These are phyloP conservation scores for Dunckerocampus dactyliophorus DNA, from an alignment of 2,113 vertebrate species.

Conservation along the genomic window DNA sequence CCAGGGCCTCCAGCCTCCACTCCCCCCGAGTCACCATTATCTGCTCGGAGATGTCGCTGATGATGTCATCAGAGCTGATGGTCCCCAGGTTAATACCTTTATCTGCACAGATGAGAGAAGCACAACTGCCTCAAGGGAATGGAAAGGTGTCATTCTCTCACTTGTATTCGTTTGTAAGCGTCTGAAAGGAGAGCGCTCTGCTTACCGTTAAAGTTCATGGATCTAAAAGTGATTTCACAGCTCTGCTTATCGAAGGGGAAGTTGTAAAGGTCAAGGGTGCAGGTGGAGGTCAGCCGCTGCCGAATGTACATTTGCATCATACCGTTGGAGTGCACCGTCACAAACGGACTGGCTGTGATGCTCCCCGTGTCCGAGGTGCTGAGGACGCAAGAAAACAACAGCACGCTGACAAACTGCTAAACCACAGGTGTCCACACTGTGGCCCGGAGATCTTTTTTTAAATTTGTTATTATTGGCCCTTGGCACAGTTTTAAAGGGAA, in stretches of 20 bases:
- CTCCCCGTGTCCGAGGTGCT: constrained; percentile 42
- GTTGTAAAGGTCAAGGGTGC: constrained; percentile 29
- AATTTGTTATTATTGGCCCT: no score
- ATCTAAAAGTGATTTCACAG: constrained; percentile 42
- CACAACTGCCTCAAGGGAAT: no score
- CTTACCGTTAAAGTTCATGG: constrained; percentile 19
- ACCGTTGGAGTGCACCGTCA: neutral
- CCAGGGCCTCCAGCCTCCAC: constrained; percentile 38
- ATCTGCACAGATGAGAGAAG: neutral
- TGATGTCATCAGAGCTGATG: fast-evolving
- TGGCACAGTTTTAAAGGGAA: no score
- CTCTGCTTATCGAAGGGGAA: constrained; percentile 57
- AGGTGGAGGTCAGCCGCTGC: constrained; percentile 48
- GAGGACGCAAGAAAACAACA: neutral
- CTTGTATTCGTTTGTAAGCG: no score
- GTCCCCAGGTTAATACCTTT: neutral
- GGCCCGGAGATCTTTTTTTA: no score
- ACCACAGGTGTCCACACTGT: no score
- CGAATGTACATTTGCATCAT: fast-evolving
- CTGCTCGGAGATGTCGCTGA: neutral
- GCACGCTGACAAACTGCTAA: neutral
- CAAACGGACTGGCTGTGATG: fast-evolving
- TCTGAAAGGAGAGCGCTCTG: no score
- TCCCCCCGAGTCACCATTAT: constrained; percentile 51
- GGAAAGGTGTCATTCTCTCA: no score